Conservation (phyloP, 30 jellyfish, hydroid and myxozoan genomes). For the Turritopsis dohrnii region DNA sequence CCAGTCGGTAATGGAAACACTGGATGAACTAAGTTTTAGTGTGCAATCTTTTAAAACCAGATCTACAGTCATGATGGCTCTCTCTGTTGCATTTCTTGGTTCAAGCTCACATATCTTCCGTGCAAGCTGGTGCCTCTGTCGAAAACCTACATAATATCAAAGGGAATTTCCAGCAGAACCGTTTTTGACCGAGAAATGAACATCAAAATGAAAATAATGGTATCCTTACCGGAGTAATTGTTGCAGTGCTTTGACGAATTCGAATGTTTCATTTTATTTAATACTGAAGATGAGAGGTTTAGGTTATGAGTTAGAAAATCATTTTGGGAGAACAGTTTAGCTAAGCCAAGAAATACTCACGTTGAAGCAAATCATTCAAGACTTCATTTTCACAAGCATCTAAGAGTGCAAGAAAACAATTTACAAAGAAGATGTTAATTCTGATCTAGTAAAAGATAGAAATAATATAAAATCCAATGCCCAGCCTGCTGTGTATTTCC, state of each 20-base stretch:
- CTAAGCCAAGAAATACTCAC: not conserved
- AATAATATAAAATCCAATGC: no score
- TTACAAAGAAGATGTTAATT: no score
- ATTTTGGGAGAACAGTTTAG: not conserved
- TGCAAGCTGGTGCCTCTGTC: not conserved
- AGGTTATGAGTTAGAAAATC: not conserved
- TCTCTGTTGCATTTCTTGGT: not conserved
- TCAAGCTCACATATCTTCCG: not conserved
- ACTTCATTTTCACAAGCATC: slow-evolving; percentile 4
- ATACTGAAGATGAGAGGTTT: not conserved
- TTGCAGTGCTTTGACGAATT: not conserved
- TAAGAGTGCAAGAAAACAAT: not conserved
- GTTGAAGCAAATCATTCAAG: not conserved
- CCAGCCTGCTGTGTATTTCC: no score
- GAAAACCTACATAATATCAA: not conserved
- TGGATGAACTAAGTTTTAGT: not conserved
- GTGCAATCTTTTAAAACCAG: not conserved
- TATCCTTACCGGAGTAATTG: not conserved
- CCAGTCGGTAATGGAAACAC: not conserved
- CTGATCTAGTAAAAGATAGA: not conserved
- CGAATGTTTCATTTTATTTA: not conserved
- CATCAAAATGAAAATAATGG: no score
- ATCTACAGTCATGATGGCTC: not conserved
- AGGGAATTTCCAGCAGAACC: no score
- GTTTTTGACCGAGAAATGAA: no score